Evolutionary conservation across 1,140 invertebrate species (phyloP).

Genomic region (Aphidius gifuensis): DNA sequence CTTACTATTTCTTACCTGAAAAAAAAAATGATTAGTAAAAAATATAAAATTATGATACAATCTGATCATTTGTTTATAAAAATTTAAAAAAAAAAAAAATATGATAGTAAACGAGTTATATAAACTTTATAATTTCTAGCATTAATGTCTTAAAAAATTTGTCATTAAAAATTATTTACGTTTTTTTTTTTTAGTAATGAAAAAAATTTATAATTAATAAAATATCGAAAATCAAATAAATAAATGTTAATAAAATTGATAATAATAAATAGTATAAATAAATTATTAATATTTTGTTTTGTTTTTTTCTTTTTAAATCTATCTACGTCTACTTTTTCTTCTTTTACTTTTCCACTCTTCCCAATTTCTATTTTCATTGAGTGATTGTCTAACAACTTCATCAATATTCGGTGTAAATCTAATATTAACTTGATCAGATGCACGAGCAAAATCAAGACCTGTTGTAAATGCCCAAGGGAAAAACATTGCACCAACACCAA

Average conservation of each 20-base stretch:
- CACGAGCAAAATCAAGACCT: constrained; percentile 38
- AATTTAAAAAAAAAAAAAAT: no score
- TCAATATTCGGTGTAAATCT: constrained; percentile 34
- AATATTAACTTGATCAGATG: constrained; percentile 25
- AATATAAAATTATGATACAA: no score
- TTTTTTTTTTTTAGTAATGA: no score
- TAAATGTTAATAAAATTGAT: not conserved
- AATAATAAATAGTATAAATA: not conserved
- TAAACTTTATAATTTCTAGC: no score
- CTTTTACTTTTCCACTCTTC: constrained; percentile 45
- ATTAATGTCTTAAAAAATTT: no score
- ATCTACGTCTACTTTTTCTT: constrained; percentile 42
- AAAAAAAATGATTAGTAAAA: no score
- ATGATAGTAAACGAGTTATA: no score
- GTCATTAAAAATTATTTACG: no score
- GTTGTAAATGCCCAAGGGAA: constrained; percentile 49
- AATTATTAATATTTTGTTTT: not conserved
- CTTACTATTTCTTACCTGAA: no score
- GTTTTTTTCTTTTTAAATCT: constrained; percentile 11
- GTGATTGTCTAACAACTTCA: constrained; percentile 38
- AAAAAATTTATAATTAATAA: no score
- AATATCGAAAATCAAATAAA: no score
- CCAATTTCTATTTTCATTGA: constrained; percentile 39
- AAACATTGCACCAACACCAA: constrained; percentile 44
- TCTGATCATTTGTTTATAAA: no score